These are phyloP conservation scores for Dasyurus viverrinus DNA, from an alignment of 2,113 vertebrate species.

Conservation along the genomic window DNA sequence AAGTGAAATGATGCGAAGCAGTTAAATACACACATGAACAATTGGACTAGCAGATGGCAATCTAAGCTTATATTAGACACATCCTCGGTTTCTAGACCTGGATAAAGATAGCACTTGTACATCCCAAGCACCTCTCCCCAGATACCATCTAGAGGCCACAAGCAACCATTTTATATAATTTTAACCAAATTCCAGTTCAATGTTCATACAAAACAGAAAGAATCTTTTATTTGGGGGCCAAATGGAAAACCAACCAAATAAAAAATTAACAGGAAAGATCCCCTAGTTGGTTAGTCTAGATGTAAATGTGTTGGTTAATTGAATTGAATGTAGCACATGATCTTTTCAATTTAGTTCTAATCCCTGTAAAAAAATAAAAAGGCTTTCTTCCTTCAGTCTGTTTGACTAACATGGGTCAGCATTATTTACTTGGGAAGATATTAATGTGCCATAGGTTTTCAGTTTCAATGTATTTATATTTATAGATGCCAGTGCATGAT, in stretches of 20 bases:
- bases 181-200: conserved; percentile 22
- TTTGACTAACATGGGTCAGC: background rate
- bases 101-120: conserved; percentile 13
- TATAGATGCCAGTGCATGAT: background rate
- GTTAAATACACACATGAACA: background rate
- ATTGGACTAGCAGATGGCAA: background rate
- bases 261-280: background rate
- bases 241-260: background rate
- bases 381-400: background rate
- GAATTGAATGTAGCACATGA: background rate
- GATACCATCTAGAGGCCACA: background rate
- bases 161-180: background rate
- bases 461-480: background rate
- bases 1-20: conserved; percentile 36
- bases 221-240: conserved; percentile 12
- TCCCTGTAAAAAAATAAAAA: background rate
- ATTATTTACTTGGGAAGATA: conserved; percentile 14
- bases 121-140: background rate
- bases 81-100: conserved; percentile 28
- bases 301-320: background rate
- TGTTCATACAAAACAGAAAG: conserved; percentile 6
- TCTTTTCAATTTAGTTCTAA: background rate
- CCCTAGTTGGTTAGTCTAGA: background rate
- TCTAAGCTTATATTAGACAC: background rate
- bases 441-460: background rate